phyloP scores from a whole-genome alignment of 2,113 vertebrate species.

The Felis catus region DNA sequence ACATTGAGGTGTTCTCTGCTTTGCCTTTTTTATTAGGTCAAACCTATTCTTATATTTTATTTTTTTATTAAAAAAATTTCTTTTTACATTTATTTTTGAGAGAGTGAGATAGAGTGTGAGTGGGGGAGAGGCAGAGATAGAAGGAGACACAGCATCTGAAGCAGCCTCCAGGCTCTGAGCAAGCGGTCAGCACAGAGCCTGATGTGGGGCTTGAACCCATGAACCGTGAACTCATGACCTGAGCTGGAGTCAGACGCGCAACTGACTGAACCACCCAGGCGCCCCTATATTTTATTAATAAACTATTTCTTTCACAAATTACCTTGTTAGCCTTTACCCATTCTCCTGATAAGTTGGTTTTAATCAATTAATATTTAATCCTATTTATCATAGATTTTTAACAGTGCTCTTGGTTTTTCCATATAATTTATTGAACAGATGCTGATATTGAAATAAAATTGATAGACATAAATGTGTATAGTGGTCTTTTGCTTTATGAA shows the following conservation, averaged over 20 bases:
- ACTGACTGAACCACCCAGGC: too few species aligned
- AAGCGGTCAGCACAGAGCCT: too few species aligned
- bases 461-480: background rate
- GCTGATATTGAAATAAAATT: background rate
- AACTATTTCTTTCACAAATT: slow-evolving; percentile 9
- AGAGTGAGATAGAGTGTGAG: too few species aligned
- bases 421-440: background rate
- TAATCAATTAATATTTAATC: background rate
- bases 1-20: background rate
- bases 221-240: too few species aligned
- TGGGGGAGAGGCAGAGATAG: too few species aligned
- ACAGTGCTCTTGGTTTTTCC: background rate
- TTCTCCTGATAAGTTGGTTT: background rate
- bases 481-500: background rate
- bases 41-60: background rate
- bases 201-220: too few species aligned
- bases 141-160: too few species aligned
- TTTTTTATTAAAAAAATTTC: background rate
- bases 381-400: background rate
- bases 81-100: background rate
- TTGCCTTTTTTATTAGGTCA: background rate
- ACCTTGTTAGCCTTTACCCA: background rate
- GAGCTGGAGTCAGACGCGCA: too few species aligned
- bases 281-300: background rate
- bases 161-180: too few species aligned